Conservation (phyloP, 1,140 invertebrate genomes). For the honey bee (Apis mellifera) region DNA sequence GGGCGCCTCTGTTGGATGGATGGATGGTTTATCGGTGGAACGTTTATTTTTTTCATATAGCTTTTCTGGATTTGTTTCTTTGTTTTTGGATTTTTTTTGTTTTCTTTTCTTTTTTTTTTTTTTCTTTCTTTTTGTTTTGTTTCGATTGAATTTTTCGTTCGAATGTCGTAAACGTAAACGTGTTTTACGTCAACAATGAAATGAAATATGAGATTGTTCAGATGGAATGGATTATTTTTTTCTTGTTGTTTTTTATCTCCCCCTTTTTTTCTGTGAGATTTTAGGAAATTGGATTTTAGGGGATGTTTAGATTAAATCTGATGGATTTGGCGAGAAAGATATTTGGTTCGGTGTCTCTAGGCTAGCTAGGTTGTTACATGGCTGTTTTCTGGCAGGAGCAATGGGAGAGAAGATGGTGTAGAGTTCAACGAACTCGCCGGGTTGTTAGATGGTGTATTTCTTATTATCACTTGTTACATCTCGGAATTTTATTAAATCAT, state of each 20-base stretch:
- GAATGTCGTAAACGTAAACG: neutral
- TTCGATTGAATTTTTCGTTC: too few species aligned
- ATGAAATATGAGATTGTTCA: neutral
- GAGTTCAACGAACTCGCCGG: slow-evolving; percentile 12
- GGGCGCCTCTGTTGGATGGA: neutral
- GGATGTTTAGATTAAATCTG: too few species aligned
- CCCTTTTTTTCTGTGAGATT: neutral
- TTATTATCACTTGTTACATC: neutral
- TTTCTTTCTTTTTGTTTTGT: neutral
- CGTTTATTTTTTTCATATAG: neutral
- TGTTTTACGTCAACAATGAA: neutral
- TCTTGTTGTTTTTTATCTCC: neutral
- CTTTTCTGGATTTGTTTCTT: neutral
- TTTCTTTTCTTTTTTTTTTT: neutral
- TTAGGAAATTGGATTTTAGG: neutral
- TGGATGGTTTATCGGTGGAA: neutral
- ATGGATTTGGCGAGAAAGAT: too few species aligned
- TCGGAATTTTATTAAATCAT: neutral
- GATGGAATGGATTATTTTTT: neutral
- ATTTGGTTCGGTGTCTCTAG: neutral
- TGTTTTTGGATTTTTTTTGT: neutral
- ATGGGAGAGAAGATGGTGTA: slow-evolving; percentile 3
- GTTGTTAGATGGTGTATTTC: neutral
- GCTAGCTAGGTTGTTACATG: neutral
- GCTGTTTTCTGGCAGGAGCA: neutral